Conservation (phyloP, 2,888 invertebrate species). For the Ophion ellenae region DNA sequence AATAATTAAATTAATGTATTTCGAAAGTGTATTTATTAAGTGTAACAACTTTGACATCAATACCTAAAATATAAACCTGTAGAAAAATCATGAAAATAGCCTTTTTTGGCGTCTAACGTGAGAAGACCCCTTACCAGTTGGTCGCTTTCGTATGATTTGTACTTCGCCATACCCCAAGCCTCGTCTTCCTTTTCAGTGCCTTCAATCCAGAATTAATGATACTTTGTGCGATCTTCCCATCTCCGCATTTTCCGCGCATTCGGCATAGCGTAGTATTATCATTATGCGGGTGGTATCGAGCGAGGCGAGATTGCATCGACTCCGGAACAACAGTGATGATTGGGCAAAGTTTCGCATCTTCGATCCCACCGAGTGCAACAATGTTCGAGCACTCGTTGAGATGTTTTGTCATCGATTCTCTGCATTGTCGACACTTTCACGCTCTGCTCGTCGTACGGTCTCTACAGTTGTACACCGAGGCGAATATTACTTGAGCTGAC, state of each 20-base stretch:
- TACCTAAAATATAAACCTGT: too few species aligned
- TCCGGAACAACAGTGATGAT: background rate
- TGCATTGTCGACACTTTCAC: background rate
- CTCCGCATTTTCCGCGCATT: background rate
- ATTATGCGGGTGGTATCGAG: background rate
- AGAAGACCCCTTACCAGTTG: background rate
- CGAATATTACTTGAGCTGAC: background rate
- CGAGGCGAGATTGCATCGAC: background rate
- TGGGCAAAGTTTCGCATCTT: background rate
- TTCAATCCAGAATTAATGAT: slow-evolving; percentile 19
- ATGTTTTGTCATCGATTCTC: background rate
- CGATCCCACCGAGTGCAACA: background rate
- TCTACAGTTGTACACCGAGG: background rate
- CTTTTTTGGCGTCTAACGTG: too few species aligned
- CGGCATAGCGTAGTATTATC: background rate
- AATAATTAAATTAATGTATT: too few species aligned
- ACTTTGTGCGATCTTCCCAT: background rate
- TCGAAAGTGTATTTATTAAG: too few species aligned
- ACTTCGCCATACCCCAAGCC: background rate
- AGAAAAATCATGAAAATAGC: too few species aligned
- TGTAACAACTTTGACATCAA: too few species aligned
- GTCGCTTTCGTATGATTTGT: background rate
- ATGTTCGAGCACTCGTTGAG: background rate
- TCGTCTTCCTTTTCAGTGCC: background rate
- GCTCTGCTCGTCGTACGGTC: background rate